phyloP scores from a whole-genome alignment of 2,797 vertebrate genomes.

The Eupleurogrammus muticus region DNA sequence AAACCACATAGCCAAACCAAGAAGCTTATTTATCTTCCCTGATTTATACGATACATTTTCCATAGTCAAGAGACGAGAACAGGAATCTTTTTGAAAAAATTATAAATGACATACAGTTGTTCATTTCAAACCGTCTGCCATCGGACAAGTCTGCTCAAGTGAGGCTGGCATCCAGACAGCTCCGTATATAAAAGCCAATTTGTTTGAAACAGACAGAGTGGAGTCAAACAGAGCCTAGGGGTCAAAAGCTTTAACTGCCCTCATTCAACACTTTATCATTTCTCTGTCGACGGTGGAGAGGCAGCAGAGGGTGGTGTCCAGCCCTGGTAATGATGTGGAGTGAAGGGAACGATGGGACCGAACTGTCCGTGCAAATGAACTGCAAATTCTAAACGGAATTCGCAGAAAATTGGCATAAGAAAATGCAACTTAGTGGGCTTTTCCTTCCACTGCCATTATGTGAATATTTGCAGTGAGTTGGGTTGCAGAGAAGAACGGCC shows the following conservation, averaged over 20 bases:
- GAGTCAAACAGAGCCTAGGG: constrained; percentile 3
- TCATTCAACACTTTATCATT: constrained; percentile 19
- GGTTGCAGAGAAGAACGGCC: no score
- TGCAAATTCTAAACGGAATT: no score
- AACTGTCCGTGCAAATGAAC: no score
- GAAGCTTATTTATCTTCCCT: no score
- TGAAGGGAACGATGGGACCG: neutral
- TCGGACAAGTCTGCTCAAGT: constrained; percentile 7
- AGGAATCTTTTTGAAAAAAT: neutral
- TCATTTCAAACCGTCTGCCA: neutral
- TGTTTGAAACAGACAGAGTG: constrained; percentile 10
- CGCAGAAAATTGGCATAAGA: no score
- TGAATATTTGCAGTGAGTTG: no score
- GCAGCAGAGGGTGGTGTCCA: neutral
- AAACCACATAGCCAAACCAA: no score
- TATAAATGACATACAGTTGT: neutral
- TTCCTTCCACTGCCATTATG: no score
- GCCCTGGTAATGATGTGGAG: neutral
- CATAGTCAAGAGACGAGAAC: no score
- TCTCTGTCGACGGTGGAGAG: neutral
- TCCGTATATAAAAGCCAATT: constrained; percentile 2
- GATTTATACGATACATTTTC: no score
- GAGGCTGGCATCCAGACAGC: neutral
- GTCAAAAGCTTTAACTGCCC: constrained; percentile 9
- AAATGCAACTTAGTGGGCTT: no score